phyloP scores from a whole-genome alignment of 2,113 vertebrate species.

The Podocnemis expansa region DNA sequence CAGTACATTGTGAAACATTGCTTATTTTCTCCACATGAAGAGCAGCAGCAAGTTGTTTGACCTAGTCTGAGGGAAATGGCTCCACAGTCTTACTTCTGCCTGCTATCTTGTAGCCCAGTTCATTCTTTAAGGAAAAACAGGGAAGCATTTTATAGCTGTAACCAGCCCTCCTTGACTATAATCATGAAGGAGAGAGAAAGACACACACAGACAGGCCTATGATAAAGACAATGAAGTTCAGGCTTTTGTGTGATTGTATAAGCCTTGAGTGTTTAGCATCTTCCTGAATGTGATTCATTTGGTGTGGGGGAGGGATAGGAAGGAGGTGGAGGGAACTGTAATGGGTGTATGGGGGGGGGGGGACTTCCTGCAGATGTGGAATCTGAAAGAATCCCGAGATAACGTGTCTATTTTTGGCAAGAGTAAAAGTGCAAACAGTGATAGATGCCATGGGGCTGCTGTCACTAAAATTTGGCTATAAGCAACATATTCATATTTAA shows the following conservation, averaged over 20 bases:
- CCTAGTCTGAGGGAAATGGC: neutral
- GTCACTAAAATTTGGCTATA: slow-evolving; percentile 74
- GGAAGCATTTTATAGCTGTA: neutral
- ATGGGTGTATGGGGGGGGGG: slow-evolving; percentile 1
- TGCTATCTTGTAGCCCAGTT: neutral
- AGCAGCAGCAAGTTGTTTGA: neutral
- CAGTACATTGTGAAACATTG: fast-evolving
- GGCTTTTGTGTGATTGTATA: slow-evolving; percentile 9
- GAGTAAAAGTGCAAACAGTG: slow-evolving; percentile 68
- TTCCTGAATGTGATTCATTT: neutral
- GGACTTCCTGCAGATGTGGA: slow-evolving; percentile 67
- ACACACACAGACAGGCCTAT: neutral
- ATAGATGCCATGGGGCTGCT: slow-evolving; percentile 67
- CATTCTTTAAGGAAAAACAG: neutral
- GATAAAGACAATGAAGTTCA: slow-evolving; percentile 28
- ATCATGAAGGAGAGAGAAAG: neutral
- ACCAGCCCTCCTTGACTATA: neutral
- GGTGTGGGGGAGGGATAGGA: too few species aligned
- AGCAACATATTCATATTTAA: slow-evolving; percentile 77
- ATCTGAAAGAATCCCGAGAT: slow-evolving; percentile 60
- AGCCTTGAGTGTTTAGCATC: slow-evolving; percentile 16
- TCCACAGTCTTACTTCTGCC: fast-evolving
- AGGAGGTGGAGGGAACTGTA: neutral
- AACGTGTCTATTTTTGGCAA: slow-evolving; percentile 74
- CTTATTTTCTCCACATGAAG: neutral